Evolutionary conservation across 2,888 invertebrate species (phyloP).

Genomic region (Venusia cambrica): DNA sequence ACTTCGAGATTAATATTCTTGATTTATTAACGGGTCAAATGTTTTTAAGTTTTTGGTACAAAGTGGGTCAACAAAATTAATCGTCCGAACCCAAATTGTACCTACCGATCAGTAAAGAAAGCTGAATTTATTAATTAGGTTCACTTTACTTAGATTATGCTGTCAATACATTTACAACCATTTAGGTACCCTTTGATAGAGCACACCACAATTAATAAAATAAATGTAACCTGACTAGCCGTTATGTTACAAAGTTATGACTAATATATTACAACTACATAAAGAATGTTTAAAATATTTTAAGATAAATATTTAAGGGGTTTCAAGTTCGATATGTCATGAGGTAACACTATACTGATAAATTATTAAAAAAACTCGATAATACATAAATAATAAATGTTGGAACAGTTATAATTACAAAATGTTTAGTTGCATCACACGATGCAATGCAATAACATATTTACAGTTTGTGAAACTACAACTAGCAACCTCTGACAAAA

Average conservation of each 20-base stretch:
- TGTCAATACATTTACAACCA: constrained; percentile 32
- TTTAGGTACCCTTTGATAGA: constrained; percentile 45
- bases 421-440: no score
- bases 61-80: not conserved
- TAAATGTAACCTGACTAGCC: constrained; percentile 35
- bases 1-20: constrained; percentile 49
- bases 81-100: not conserved
- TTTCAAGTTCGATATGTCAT: constrained; percentile 39
- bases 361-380: constrained; percentile 5
- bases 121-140: constrained; percentile 2
- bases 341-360: constrained; percentile 39
- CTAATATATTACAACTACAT: constrained; percentile 25
- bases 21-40: constrained; percentile 14
- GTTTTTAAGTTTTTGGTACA: constrained; percentile 4
- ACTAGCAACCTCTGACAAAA: constrained; percentile 1
- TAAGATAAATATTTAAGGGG: constrained; percentile 52
- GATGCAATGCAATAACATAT: constrained; percentile 2
- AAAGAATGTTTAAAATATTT: constrained; percentile 34
- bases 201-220: constrained; percentile 45
- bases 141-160: constrained; percentile 21
- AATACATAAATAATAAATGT: no score
- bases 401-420: no score
- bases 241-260: constrained; percentile 33
- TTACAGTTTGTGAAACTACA: constrained; percentile 5
- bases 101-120: not conserved